Evolutionary conservation across 53 echinoderm and acorn worm species (phyloP), one percentile per base, ranked within the genome.

Genomic region (Luidia sarsii): DNA sequence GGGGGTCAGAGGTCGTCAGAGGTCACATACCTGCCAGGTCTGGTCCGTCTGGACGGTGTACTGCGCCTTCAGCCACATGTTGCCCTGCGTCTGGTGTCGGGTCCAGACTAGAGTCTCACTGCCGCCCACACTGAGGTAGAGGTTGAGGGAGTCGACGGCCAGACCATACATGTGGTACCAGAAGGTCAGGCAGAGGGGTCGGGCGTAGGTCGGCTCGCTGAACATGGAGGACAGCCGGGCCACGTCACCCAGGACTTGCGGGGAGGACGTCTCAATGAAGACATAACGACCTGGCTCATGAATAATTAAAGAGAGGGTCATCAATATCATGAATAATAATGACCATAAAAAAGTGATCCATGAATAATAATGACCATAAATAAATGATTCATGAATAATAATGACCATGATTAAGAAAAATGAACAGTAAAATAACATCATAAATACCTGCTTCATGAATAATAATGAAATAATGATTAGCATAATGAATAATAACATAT

Each of bases 91-190:
- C 56, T 83, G 55, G 21, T 64, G 33, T 39, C 65, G 51, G n/a
- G 80, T 82, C 87, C 87, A 91, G 6, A 91, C 52, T 57, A 68
- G 32, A 16, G 56, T 83, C 70, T 91, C 87, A 7, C 19, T 56
- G 15, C 80, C 51, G 24, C 71, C 87, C 29, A 60, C 45, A 7
- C 38, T 63, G 8, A 71, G 48, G 60, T 84, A 74, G 32, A 95
- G 88, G 29, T 92, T 95, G 22, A 95, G 81, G 0, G 83, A 88
- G 70, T 85, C 75, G 3, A 95, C 79, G 52, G 96, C 90, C 48
- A 77, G 77, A 13, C 96, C 96, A 32, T 72, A 95, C 96, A 95
- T 95, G 70, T 95, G 96, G 67, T 90, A 95, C 86, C 88, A 95
- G 74, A 95, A 95, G 1, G 67, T 68, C n/a, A 90, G 68, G 32